Evolutionary conservation across 2,797 vertebrate species (phyloP).

Genomic region (Girardinus metallicus): DNA sequence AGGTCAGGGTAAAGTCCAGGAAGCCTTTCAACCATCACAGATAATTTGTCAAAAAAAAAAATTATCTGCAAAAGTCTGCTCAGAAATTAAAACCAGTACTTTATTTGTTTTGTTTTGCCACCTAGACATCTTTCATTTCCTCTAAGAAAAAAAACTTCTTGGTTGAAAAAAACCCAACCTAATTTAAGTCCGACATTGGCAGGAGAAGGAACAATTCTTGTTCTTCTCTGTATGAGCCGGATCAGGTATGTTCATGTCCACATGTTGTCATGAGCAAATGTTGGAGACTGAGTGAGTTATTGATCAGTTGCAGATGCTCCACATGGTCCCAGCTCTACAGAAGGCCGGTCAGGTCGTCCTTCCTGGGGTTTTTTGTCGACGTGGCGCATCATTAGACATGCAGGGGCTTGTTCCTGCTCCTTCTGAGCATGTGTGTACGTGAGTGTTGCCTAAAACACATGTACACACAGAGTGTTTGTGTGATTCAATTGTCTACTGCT

Average conservation of each 20-base stretch:
- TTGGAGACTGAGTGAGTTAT: constrained; percentile 51
- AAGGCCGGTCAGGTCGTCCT: constrained; percentile 62
- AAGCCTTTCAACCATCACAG: not conserved
- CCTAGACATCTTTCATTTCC: not conserved
- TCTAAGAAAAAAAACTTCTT: not conserved
- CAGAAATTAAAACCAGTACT: not conserved
- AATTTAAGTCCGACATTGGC: not conserved
- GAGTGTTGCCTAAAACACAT: not conserved
- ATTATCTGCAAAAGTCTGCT: too few relatives aligned
- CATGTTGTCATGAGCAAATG: constrained; percentile 8
- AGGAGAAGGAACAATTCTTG: not conserved
- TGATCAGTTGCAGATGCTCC: constrained; percentile 65
- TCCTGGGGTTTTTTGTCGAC: constrained; percentile 53
- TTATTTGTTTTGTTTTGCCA: not conserved
- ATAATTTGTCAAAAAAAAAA: not conserved
- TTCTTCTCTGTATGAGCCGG: not conserved
- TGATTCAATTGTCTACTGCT: constrained; percentile 52
- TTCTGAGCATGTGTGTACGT: constrained; percentile 3
- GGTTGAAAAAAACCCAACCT: not conserved
- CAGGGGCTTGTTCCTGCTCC: constrained; percentile 54
- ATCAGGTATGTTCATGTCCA: constrained; percentile 1
- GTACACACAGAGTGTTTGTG: constrained; percentile 8
- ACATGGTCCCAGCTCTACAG: constrained; percentile 56
- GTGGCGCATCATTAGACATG: constrained; percentile 69
- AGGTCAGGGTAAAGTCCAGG: not conserved